A percentile compares a stretch with the other conserved stretches of the same genome.
These are phyloP conservation scores for Yasuhikotakia modesta DNA, from an alignment of 2,797 vertebrate species.

Conservation along the genomic window DNA sequence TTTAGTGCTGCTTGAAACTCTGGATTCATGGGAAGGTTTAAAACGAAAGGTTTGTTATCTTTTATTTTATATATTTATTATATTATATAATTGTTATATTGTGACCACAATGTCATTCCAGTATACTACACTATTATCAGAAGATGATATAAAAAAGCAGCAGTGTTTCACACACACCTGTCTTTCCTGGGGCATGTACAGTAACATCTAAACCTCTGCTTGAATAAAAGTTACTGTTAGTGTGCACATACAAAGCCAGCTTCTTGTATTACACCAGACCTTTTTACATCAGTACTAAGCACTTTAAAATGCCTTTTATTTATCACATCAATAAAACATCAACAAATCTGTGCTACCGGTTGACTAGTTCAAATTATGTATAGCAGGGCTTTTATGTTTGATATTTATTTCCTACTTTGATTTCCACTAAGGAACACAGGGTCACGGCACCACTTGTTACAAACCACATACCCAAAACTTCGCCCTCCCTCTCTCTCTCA, in stretches of 20 bases:
- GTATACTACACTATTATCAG: no score
- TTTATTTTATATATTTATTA: no score
- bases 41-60: not conserved
- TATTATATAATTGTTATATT: no score
- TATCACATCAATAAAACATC: not conserved
- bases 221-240: no score
- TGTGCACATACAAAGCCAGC: no score
- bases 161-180: no score
- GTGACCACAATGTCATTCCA: no score
- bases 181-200: no score
- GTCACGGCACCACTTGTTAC: conserved; percentile 32
- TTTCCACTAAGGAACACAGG: conserved; percentile 10
- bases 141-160: no score
- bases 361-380: conserved; percentile 15
- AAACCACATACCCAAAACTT: conserved; percentile 9
- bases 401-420: conserved; percentile 24
- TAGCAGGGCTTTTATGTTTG: conserved; percentile 23
- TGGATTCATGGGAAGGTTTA: not conserved
- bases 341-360: not conserved
- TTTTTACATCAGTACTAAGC: not conserved
- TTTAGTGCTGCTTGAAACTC: conserved; percentile 19
- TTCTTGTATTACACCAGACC: no score
- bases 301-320: not conserved
- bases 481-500: conserved; percentile 11
- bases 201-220: no score